Conservation (phyloP, 1,140 invertebrate species). For the Lamellibrachia luymesi region DNA sequence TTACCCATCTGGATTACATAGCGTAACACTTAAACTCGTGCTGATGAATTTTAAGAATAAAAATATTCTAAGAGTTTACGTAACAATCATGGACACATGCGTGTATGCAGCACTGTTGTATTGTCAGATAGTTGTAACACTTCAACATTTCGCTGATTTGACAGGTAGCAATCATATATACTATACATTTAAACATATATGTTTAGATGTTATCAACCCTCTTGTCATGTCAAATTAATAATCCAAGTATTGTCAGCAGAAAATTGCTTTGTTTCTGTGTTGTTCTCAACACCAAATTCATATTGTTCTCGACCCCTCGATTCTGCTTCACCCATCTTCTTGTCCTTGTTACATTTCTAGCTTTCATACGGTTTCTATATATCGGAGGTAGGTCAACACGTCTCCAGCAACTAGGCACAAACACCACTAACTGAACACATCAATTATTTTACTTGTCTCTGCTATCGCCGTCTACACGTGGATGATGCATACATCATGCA, state of each 20-base stretch:
- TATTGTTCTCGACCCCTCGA: neutral
- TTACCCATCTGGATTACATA: too few species aligned
- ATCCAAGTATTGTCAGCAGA: neutral
- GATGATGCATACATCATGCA: neutral
- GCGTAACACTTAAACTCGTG: too few species aligned
- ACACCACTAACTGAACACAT: neutral
- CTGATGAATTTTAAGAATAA: too few species aligned
- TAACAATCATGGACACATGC: neutral
- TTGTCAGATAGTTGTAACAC: neutral
- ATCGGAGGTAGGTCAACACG: neutral
- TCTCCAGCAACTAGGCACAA: too few species aligned
- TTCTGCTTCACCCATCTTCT: neutral
- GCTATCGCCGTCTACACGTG: neutral
- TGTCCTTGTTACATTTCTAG: neutral
- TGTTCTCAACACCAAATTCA: neutral
- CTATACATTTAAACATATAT: neutral
- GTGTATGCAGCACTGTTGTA: too few species aligned
- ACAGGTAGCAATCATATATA: too few species aligned
- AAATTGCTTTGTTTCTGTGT: neutral
- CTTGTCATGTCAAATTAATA: neutral
- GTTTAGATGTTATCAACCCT: neutral
- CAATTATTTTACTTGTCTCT: neutral
- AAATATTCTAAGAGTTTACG: neutral
- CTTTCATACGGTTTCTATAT: conserved; percentile 1
- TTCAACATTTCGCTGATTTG: neutral